Evolutionary conservation across 2,797 vertebrate genomes (phyloP).

Genomic region (Gephyroberyx darwinii): DNA sequence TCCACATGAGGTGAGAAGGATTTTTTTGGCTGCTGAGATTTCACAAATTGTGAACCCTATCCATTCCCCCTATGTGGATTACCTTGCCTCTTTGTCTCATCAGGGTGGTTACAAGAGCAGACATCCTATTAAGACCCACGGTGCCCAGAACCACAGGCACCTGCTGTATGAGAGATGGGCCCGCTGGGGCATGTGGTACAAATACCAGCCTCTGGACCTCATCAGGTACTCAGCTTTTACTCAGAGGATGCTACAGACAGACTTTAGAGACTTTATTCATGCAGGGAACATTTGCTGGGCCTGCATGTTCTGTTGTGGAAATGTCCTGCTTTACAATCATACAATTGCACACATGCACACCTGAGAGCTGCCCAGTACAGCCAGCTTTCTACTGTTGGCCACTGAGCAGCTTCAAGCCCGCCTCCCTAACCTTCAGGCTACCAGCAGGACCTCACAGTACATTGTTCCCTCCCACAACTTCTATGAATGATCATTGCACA

Average conservation of each 20-base stretch:
- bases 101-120: conserved; percentile 96
- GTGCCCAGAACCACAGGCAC: conserved; percentile 96
- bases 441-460: neutral
- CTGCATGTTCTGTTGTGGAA: too few species aligned
- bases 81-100: conserved; percentile 34
- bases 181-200: conserved; percentile 99
- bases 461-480: neutral
- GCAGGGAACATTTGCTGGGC: too few species aligned
- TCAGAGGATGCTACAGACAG: neutral
- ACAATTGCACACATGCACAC: too few species aligned
- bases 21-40: conserved; percentile 1
- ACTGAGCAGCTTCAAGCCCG: conserved; percentile 13
- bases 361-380: too few species aligned
- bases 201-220: conserved; percentile 97
- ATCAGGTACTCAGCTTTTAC: conserved; percentile 86
- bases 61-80: conserved; percentile 9
- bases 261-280: neutral
- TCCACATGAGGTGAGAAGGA: conserved; percentile 91
- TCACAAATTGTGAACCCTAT: neutral
- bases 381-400: too few species aligned
- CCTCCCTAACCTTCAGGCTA: conserved; percentile 20
- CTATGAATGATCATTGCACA: neutral
- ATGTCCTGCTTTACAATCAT: too few species aligned
- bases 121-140: conserved; percentile 95
- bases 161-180: conserved; percentile 99